These are phyloP conservation scores for Blera fallax DNA, from an alignment of 2,888 invertebrate species.

Conservation along the genomic window DNA sequence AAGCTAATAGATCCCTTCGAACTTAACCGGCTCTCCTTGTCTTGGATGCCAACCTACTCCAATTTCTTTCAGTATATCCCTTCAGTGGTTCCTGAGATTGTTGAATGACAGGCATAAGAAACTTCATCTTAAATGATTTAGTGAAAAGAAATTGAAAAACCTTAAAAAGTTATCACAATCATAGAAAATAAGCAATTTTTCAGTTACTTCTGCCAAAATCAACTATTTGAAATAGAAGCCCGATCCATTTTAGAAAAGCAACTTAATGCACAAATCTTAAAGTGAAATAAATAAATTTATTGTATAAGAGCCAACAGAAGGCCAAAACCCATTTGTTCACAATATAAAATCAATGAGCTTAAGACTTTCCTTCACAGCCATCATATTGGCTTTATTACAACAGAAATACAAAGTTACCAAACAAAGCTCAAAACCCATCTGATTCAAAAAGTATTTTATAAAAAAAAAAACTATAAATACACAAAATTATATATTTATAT, in stretches of 20 bases:
- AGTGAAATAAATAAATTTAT: slow-evolving; percentile 15
- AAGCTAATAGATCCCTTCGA: no score
- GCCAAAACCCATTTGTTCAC: slow-evolving; percentile 30
- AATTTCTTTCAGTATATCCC: no score
- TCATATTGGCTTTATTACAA: background rate
- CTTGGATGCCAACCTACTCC: no score
- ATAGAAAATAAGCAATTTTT: background rate
- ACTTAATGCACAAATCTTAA: slow-evolving; percentile 35
- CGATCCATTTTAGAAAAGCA: background rate
- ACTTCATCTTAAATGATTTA: no score
- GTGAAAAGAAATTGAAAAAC: no score
- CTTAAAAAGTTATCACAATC: no score
- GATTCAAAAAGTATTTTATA: slow-evolving; percentile 34
- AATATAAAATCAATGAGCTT: slow-evolving; percentile 63
- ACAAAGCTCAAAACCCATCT: slow-evolving; percentile 61
- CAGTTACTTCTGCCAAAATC: background rate
- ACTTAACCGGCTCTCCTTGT: no score
- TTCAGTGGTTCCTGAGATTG: no score
- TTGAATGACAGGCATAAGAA: no score
- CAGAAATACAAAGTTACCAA: background rate
- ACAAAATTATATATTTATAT: slow-evolving; percentile 40
- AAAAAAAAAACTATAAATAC: slow-evolving; percentile 20
- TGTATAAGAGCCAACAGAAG: background rate
- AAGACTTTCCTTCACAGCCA: slow-evolving; percentile 59
- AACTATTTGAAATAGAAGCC: slow-evolving; percentile 5